Conservation (phyloP, 2,113 vertebrate species). For the Pithys albifrons region DNA sequence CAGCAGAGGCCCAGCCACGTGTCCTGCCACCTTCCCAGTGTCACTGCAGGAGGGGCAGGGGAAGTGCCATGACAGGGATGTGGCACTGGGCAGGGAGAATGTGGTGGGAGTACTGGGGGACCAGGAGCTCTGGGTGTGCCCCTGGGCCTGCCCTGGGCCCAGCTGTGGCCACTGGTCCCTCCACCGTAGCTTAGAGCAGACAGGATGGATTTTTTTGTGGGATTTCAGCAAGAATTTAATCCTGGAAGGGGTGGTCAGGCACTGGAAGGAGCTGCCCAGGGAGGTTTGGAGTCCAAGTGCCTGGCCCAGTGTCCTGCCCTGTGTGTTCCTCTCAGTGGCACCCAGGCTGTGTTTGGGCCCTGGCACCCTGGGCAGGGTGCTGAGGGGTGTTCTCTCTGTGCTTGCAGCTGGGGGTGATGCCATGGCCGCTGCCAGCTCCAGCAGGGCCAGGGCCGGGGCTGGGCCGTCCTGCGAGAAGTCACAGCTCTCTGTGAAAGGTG, state of each 20-base stretch:
- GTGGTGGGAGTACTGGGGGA: neutral
- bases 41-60: neutral
- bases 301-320: accelerated
- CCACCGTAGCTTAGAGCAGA: accelerated
- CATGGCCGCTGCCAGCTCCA: conserved; percentile 91
- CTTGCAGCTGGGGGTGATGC: conserved; percentile 83
- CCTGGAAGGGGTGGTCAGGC: neutral
- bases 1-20: neutral
- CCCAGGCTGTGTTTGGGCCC: accelerated
- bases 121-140: neutral
- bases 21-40: neutral
- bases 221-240: neutral
- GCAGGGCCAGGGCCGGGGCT: conserved; percentile 78
- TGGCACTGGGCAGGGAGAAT: accelerated
- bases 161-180: accelerated
- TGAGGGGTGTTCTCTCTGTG: conserved; percentile 29
- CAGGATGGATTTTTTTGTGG: neutral
- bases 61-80: neutral
- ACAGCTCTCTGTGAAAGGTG: conserved; percentile 92
- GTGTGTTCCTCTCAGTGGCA: accelerated
- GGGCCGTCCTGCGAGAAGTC: conserved; percentile 83
- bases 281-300: neutral
- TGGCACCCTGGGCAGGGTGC: accelerated
- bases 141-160: neutral
- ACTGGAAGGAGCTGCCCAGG: neutral